Percentiles rank a stretch among this genome's conserved stretches.
Conservation (phyloP, 2,797 vertebrate species). For the Crenichthys baileyi region DNA sequence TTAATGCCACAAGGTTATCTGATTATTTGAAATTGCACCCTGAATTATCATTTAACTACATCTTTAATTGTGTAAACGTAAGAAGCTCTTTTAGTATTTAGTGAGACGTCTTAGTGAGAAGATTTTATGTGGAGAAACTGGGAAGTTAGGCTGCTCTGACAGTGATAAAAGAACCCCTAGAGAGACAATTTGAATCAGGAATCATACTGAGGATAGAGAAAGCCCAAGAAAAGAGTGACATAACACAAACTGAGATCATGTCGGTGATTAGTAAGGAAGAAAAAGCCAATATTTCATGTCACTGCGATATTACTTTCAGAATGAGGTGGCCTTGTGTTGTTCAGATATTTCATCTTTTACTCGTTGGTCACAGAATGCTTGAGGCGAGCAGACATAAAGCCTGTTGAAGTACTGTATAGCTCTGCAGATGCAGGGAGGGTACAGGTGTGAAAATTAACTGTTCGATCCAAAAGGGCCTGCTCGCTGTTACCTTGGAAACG, state of each 20-base stretch:
- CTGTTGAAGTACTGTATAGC: constrained; percentile 39
- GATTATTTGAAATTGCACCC: neutral
- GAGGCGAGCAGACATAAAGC: constrained; percentile 21
- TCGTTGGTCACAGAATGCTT: constrained; percentile 29
- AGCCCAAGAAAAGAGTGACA: constrained; percentile 33
- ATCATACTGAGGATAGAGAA: constrained; percentile 12
- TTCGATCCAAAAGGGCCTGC: constrained; percentile 42
- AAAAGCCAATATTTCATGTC: constrained; percentile 13
- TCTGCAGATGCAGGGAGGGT: constrained; percentile 33
- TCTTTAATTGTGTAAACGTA: constrained; percentile 19
- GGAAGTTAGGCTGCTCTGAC: constrained; percentile 24
- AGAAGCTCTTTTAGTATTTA: constrained; percentile 8
- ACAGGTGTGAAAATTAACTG: constrained; percentile 68
- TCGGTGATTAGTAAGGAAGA: constrained; percentile 28
- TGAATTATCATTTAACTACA: neutral
- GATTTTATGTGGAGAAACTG: constrained; percentile 45
- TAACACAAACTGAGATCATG: constrained; percentile 23
- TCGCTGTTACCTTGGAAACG: constrained; percentile 76
- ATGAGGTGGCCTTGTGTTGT: constrained; percentile 33
- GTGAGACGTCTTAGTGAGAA: constrained; percentile 18
- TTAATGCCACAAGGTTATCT: neutral
- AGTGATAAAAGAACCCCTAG: constrained; percentile 50
- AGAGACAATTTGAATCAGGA: constrained; percentile 44
- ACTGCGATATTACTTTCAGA: constrained; percentile 34
- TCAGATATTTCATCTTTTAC: constrained; percentile 19